Percentiles rank a stretch among this genome's conserved stretches.
These are phyloP conservation scores for Andrena camellia DNA, from an alignment of 2,888 invertebrate genomes.

Conservation along the genomic window DNA sequence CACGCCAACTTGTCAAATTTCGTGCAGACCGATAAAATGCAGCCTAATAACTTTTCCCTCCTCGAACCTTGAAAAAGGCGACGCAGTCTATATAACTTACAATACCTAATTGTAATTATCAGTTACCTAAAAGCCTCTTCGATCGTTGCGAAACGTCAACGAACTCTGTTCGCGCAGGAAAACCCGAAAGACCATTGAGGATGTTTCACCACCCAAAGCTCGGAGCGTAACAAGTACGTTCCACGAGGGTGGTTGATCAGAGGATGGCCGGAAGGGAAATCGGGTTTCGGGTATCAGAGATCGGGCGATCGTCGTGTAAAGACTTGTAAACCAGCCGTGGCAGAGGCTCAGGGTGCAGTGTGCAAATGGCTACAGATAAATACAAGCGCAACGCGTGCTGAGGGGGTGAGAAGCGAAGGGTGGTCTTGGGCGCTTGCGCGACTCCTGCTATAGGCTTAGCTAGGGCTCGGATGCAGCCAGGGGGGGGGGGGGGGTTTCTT, in stretches of 20 bases:
- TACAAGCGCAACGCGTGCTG: constrained; percentile 14
- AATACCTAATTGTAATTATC: background rate
- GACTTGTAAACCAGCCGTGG: constrained; percentile 61
- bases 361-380: constrained; percentile 50
- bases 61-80: background rate
- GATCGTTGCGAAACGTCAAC: no score
- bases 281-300: constrained; percentile 57
- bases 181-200: background rate
- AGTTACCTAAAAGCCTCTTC: no score
- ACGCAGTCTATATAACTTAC: background rate
- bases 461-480: constrained; percentile 15
- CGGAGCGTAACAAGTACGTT: background rate
- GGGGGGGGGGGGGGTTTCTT: constrained; percentile 57
- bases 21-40: background rate
- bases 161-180: background rate
- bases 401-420: background rate
- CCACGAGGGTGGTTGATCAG: constrained; percentile 25
- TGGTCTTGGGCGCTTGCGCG: constrained; percentile 27
- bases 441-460: constrained; percentile 30
- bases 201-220: background rate
- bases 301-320: constrained; percentile 61
- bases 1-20: background rate
- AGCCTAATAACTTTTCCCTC: background rate
- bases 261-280: constrained; percentile 53
- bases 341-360: constrained; percentile 26